Percentiles rank a stretch among this genome's conserved stretches.
These are phyloP conservation scores for Masnerella sp. DNA, from an alignment of 2,888 invertebrate genomes.

Conservation along the genomic window DNA sequence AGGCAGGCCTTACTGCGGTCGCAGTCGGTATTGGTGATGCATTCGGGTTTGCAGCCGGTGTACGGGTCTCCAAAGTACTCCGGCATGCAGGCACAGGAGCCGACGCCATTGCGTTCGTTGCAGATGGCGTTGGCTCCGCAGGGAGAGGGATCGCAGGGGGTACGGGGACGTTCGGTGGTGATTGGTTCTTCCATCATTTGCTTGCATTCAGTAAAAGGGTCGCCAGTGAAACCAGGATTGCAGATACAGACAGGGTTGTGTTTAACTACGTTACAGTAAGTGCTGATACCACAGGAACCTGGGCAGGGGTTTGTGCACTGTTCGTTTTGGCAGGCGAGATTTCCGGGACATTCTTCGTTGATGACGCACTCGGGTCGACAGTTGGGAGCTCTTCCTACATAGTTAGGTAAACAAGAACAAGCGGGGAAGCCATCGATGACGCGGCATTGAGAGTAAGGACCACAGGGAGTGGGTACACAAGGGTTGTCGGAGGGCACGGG, in stretches of 20 bases:
- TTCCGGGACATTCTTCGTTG: conserved; percentile 86
- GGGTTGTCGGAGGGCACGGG: conserved; percentile 81
- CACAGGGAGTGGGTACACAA: conserved; percentile 90
- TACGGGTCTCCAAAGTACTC: conserved; percentile 94
- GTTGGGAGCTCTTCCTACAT: conserved; percentile 84
- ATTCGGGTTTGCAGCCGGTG: conserved; percentile 89
- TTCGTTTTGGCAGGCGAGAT: conserved; percentile 86
- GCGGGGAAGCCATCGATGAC: conserved; percentile 86
- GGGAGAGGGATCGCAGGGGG: conserved; percentile 77
- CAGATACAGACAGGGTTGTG: conserved; percentile 88
- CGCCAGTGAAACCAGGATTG: conserved; percentile 82
- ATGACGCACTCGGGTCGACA: conserved; percentile 87
- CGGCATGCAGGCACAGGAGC: conserved; percentile 88
- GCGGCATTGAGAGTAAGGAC: conserved; percentile 90
- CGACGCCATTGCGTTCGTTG: conserved; percentile 89
- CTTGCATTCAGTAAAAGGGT: conserved; percentile 85
- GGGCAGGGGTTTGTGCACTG: conserved; percentile 89
- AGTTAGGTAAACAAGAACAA: conserved; percentile 85
- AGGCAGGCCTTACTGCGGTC: conserved; percentile 86
- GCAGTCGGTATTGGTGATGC: conserved; percentile 89
- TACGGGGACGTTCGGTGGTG: conserved; percentile 82
- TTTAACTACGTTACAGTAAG: conserved; percentile 85
- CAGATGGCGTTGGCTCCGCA: conserved; percentile 91
- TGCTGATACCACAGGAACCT: conserved; percentile 85
- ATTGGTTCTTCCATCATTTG: conserved; percentile 77